Base-by-base conservation (phyloP, 2,797 vertebrate genomes). In the Lithobates sylvaticus region DNA sequence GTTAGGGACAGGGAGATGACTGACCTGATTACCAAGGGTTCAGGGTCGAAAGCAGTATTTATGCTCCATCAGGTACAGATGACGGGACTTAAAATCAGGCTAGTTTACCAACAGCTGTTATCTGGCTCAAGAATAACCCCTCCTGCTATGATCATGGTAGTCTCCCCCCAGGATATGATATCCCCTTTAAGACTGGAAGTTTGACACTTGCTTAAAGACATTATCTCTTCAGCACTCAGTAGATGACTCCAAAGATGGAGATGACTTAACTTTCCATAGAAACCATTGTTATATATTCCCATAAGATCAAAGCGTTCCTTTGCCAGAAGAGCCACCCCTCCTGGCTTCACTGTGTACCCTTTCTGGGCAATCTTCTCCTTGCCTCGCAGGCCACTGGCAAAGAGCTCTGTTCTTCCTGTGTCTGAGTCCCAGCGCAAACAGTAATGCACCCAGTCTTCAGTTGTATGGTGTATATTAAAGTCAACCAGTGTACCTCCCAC, bases 161-260 rank as follows among this genome's bases (percentile, higher is more conserved):
- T 96, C n/a, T 92, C 88, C 12, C 96, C 96, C 97, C 96, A 98
- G 44, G 94, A 95, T 32, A 97, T 76, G 76, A 96, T 83, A 0
- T 96, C 95, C 26, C 96, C 96, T 86, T 84, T 87, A 29, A 2
- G 0, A 15, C 7, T 2, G n/a, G 26, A 4, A n/a, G 21, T n/a
- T 7, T 54, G 81, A 39, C 76, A 10, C 29, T 29, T 78, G n/a
- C 47, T 44, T 5, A 74, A 13, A 3, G 26, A 26, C 21, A 39
- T 70, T 47, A 86, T 77, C 23, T 80, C 64, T 26, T 12, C 18
- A 10, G 73, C 16, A 26, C 89, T 89, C 6, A 96, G 91, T 3
- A 94, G 92, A 0, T 92, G 93, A 92, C 96, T 94, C 96, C 96
- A 97, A 69, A 97, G 81, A 39, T 96, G 95, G 84, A 97, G 86